phyloP scores from a whole-genome alignment of 2,888 invertebrate species.

The Meganola albula region DNA sequence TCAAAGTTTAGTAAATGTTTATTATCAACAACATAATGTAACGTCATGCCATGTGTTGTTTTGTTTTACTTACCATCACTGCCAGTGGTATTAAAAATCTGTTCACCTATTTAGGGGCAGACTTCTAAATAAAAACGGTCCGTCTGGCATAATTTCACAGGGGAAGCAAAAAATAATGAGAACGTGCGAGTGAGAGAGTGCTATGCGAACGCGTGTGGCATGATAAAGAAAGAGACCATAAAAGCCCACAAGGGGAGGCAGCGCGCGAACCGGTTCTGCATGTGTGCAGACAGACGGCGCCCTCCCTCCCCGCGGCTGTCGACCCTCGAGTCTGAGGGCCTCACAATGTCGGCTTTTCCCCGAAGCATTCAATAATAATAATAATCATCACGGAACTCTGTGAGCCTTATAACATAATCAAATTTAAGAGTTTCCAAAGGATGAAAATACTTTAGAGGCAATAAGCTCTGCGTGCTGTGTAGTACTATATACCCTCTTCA shows the following conservation, averaged over 20 bases:
- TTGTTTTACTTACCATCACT: constrained; percentile 48
- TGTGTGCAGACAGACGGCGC: constrained; percentile 70
- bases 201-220: constrained; percentile 63
- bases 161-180: constrained; percentile 74
- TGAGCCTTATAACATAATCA: too few species aligned
- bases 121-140: constrained; percentile 63
- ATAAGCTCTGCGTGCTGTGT: too few species aligned
- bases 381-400: constrained; percentile 48
- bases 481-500: too few species aligned
- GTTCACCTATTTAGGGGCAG: constrained; percentile 52
- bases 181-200: constrained; percentile 63
- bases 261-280: constrained; percentile 74
- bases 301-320: constrained; percentile 67
- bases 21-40: constrained; percentile 37
- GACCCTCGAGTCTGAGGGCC: constrained; percentile 66
- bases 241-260: constrained; percentile 65
- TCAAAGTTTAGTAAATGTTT: too few species aligned
- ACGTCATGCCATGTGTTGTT: constrained; percentile 38
- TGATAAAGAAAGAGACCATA: constrained; percentile 55
- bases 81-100: constrained; percentile 32
- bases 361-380: constrained; percentile 69
- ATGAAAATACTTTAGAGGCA: too few species aligned
- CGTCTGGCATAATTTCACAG: constrained; percentile 69
- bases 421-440: too few species aligned
- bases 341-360: constrained; percentile 65